These are phyloP conservation scores for Corydoras maculifer DNA, from an alignment of 2,113 vertebrate species.

Conservation along the genomic window DNA sequence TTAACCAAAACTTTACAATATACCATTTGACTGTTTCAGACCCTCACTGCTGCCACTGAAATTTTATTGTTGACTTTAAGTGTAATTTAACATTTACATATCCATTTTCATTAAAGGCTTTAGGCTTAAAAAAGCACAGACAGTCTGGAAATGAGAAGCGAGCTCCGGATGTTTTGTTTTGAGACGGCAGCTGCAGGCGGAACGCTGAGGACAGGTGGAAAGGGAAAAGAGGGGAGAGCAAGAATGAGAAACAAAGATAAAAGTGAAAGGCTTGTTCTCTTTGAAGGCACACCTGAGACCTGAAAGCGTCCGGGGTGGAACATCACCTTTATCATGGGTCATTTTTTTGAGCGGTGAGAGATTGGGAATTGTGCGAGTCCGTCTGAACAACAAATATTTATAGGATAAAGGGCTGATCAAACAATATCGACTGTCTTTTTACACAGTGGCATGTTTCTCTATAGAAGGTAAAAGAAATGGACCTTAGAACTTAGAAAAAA, in stretches of 20 bases:
- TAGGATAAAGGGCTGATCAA: background rate
- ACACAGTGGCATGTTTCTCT: background rate
- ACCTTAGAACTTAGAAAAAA: background rate
- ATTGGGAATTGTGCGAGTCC: background rate
- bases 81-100: too few relatives aligned
- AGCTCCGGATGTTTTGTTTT: too few relatives aligned
- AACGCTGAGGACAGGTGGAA: background rate
- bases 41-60: too few relatives aligned
- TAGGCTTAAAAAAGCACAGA: too few relatives aligned
- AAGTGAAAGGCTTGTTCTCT: slow-evolving; percentile 23
- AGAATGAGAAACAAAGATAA: slow-evolving; percentile 9
- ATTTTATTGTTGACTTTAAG: too few relatives aligned
- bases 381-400: background rate
- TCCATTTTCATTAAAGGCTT: too few relatives aligned
- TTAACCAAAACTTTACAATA: too few relatives aligned
- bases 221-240: background rate
- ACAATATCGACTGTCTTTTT: background rate
- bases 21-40: too few relatives aligned
- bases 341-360: background rate
- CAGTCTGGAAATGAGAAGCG: too few relatives aligned
- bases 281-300: slow-evolving; percentile 37
- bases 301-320: slow-evolving; percentile 4
- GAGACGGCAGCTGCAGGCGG: background rate
- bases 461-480: background rate
- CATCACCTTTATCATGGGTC: background rate